phyloP scores from a whole-genome alignment of 2,888 invertebrate genomes.

The Marronus borbonicus region DNA sequence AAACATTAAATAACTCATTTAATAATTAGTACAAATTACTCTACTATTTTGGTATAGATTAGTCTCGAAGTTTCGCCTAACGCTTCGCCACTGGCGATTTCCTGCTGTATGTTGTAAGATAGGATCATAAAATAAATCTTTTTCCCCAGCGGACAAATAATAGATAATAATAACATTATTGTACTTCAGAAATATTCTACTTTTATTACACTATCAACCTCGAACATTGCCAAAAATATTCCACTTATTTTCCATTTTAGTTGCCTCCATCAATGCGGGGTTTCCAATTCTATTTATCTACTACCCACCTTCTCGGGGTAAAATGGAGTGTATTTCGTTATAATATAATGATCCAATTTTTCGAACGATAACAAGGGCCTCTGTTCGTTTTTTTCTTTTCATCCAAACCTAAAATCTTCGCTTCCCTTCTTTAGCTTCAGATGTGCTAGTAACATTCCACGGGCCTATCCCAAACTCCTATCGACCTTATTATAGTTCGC shows the following conservation, averaged over 20 bases:
- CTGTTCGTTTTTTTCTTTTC: neutral
- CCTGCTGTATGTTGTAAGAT: too few species aligned
- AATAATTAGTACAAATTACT: too few species aligned
- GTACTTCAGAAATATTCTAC: too few species aligned
- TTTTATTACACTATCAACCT: too few species aligned
- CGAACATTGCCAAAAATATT: too few species aligned
- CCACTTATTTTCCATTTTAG: neutral
- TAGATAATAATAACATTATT: too few species aligned
- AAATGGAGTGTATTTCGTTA: neutral
- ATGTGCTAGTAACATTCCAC: neutral
- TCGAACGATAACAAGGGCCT: conserved; percentile 2
- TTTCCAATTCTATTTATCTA: conserved; percentile 10
- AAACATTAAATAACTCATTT: too few species aligned
- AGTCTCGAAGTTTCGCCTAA: too few species aligned
- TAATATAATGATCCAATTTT: conserved; percentile 22
- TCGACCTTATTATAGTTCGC: conserved; percentile 24
- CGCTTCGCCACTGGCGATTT: too few species aligned
- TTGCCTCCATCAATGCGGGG: neutral
- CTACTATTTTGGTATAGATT: too few species aligned
- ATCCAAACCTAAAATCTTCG: neutral
- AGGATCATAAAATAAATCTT: too few species aligned
- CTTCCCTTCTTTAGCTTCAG: neutral
- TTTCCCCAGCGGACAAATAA: too few species aligned
- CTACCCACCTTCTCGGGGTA: neutral
- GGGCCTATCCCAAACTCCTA: neutral